Evolutionary conservation across 1,140 invertebrate genomes (phyloP), one percentile per base, ranked within the genome.

Genomic region (Brachionus rubens): DNA sequence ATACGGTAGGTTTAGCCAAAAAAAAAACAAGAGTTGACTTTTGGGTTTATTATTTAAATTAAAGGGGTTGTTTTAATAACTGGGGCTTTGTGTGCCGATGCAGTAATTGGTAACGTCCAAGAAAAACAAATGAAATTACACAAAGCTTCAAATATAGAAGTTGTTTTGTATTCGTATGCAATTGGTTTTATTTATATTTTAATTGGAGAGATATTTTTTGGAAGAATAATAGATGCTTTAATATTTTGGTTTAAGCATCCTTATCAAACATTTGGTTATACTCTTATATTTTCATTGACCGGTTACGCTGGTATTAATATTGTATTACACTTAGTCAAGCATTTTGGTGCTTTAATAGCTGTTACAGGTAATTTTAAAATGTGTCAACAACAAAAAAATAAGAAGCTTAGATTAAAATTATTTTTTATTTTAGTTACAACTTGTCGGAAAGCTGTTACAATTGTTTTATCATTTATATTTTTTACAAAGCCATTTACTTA

Each of bases 401-500:
- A n/a, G n/a, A n/a, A n/a, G n/a, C n/a, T n/a, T n/a, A n/a, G n/a
- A n/a, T n/a, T n/a, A n/a, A n/a, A n/a, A n/a, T n/a, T n/a, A n/a
- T n/a, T 16, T 43, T 9, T 5, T 4, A 52, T 79, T 67, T 75
- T 30, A 86, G 83, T 88, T 9, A 88, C 87, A 30, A 87, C 87
- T 30, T 86, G 84, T 79, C 85, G 94, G 54, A 96, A 97, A 86
- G 92, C 92, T 26, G 86, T 96, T 0, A 93, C 94, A 0, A 96
- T 97, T 56, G 85, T 93, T 40, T 87, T 96, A 76, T 96, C 94
- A 1, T 98, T 98, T 85, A 77, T 96, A 47, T 89, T 96, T 79
- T 98, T 98, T 81, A 89, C 90, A 81, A 98, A 97, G 83, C 94
- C 94, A 5, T 97, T 96, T 81, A 93, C 92, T 10, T 88, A 91